Conservation (phyloP, 2,888 invertebrate genomes). For the Byasa hedistus region DNA sequence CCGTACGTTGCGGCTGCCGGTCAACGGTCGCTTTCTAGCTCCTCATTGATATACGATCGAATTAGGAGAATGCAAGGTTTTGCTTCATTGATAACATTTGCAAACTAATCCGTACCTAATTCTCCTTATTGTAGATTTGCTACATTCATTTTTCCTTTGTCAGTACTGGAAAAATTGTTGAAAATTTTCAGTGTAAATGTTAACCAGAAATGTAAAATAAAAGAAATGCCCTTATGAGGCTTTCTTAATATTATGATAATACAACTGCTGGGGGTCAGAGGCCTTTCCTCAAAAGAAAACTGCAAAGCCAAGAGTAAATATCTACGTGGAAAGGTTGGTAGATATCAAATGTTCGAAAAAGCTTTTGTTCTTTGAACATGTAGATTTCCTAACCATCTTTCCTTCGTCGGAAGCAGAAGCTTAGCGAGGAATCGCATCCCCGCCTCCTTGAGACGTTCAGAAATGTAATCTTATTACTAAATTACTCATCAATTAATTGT, state of each 20-base stretch:
- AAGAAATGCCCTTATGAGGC: too few species aligned
- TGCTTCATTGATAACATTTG: constrained; percentile 30
- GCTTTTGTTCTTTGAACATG: too few species aligned
- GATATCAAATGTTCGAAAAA: too few species aligned
- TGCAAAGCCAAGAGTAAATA: too few species aligned
- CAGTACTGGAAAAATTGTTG: background rate
- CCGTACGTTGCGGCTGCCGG: constrained; percentile 42
- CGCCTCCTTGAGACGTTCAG: too few species aligned
- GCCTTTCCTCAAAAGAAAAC: too few species aligned
- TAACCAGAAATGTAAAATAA: background rate
- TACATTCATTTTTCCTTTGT: background rate
- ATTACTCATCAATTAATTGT: background rate
- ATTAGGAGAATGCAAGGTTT: constrained; percentile 18
- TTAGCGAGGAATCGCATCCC: too few species aligned
- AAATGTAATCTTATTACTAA: background rate
- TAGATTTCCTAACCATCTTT: too few species aligned
- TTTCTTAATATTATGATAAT: too few species aligned
- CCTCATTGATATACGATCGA: constrained; percentile 33
- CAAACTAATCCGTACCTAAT: background rate
- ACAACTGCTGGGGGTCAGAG: too few species aligned
- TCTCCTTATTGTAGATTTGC: background rate
- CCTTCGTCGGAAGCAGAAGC: too few species aligned
- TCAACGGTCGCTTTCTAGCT: constrained; percentile 44
- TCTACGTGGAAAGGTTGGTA: too few species aligned
- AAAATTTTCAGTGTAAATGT: background rate